A percentile compares a stretch with the other conserved stretches of the same genome.
phyloP scores from a whole-genome alignment of 2,797 vertebrate species.

The Aplochiton taeniatus region DNA sequence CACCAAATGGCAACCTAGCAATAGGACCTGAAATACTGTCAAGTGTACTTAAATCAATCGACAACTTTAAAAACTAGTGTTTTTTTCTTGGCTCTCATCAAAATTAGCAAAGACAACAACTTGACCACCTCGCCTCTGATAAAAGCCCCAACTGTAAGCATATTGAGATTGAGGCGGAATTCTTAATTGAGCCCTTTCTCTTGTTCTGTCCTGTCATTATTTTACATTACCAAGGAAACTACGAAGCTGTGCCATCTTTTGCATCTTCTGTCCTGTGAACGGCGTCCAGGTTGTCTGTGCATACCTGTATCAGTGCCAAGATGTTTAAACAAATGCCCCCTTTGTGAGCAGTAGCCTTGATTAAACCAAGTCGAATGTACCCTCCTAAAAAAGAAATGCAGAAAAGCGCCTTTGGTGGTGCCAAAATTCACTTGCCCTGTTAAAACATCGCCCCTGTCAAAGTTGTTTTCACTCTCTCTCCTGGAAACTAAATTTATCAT shows the following conservation, averaged over 20 bases:
- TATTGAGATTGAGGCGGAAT: too few species aligned
- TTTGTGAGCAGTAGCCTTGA: constrained; percentile 70
- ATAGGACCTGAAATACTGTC: too few species aligned
- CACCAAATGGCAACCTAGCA: too few species aligned
- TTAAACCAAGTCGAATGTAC: constrained; percentile 65
- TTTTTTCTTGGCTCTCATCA: too few species aligned
- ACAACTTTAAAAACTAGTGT: too few species aligned
- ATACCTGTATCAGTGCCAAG: constrained; percentile 61
- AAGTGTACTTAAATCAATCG: too few species aligned
- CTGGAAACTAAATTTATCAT: constrained; percentile 70
- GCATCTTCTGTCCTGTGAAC: constrained; percentile 53
- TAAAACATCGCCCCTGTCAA: constrained; percentile 65
- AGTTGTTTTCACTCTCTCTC: constrained; percentile 65
- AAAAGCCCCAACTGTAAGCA: too few species aligned
- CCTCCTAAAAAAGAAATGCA: constrained; percentile 61
- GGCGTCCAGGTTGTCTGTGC: constrained; percentile 50
- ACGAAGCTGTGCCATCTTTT: constrained; percentile 24
- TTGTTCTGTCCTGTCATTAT: too few species aligned
- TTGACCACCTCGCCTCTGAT: too few species aligned
- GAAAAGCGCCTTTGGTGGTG: constrained; percentile 61
- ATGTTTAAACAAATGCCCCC: constrained; percentile 74
- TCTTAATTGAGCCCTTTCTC: too few species aligned
- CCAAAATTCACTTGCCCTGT: constrained; percentile 66
- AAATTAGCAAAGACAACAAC: too few species aligned
- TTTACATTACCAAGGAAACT: too few species aligned